Percentiles rank a stretch among this genome's conserved stretches.
phyloP scores from a whole-genome alignment of 1,140 invertebrate genomes.

The Solenopsis fugax region DNA sequence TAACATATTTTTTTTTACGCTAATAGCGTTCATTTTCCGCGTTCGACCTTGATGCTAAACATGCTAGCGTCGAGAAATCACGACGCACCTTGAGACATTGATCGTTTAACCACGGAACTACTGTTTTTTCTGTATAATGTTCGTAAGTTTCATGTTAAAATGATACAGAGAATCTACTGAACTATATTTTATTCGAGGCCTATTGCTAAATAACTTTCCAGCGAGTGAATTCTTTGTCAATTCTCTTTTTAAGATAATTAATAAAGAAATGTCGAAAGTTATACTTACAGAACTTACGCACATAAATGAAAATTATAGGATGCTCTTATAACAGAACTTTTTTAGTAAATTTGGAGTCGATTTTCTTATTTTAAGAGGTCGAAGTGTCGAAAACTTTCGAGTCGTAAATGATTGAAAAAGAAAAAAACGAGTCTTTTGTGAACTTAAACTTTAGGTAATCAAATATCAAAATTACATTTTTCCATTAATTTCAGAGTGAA shows the following conservation, averaged over 20 bases:
- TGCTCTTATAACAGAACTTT: not conserved
- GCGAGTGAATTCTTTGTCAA: not conserved
- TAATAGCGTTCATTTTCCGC: constrained; percentile 48
- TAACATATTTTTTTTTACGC: constrained; percentile 62
- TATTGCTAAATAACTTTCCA: constrained; percentile 2
- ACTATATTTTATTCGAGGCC: not conserved
- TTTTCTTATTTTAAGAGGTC: constrained; percentile 8
- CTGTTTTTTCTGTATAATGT: not conserved
- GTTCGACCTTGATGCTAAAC: constrained; percentile 29
- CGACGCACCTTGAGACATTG: constrained; percentile 36
- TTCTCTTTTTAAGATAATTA: not conserved
- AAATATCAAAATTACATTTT: constrained; percentile 27
- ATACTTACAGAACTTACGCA: not conserved
- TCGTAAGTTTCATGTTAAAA: constrained; percentile 3
- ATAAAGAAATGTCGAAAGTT: not conserved
- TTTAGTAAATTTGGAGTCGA: not conserved
- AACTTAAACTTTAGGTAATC: not conserved
- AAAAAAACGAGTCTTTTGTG: not conserved
- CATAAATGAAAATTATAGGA: not conserved
- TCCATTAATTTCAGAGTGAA: not conserved
- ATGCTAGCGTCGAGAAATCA: not conserved
- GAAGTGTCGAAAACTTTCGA: not conserved
- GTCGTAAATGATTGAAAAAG: not conserved
- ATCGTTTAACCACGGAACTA: constrained; percentile 21
- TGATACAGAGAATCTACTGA: not conserved